Percentiles rank a stretch among this genome's conserved stretches.
Conservation (phyloP, 2,113 vertebrate species). For the Leucoraja erinaceus region DNA sequence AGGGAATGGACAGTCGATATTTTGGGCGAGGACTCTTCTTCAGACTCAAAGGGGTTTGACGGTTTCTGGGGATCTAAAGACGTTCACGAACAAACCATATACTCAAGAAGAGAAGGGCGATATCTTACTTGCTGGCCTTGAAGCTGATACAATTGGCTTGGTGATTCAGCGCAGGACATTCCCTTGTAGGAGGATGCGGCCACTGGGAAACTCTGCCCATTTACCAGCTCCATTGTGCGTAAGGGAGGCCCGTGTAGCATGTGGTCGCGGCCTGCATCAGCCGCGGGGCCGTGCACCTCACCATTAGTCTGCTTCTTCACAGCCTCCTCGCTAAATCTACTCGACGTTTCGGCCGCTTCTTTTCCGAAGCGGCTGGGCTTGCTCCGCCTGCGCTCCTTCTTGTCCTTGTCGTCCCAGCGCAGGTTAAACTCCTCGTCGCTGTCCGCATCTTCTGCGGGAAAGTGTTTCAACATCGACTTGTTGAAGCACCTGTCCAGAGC, state of each 20-base stretch:
- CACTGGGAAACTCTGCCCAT: constrained; percentile 5
- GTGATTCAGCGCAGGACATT: constrained; percentile 12
- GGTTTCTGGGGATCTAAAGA: background rate
- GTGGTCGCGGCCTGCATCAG: background rate
- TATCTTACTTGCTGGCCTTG: constrained; percentile 32
- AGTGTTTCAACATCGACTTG: constrained; percentile 87
- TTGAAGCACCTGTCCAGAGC: constrained; percentile 89
- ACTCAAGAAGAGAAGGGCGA: background rate
- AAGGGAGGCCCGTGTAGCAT: background rate
- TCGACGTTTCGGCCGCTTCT: background rate
- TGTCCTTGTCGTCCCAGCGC: constrained; percentile 70
- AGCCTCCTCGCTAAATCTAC: background rate
- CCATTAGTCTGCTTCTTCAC: constrained; percentile 25
- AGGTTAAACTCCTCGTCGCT: constrained; percentile 93
- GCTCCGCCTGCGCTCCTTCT: constrained; percentile 72
- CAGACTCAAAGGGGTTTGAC: too few species aligned
- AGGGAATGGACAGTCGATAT: too few species aligned
- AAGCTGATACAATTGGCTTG: constrained; percentile 14
- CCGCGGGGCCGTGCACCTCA: constrained; percentile 46
- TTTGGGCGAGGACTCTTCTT: too few species aligned
- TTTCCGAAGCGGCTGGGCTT: constrained; percentile 49
- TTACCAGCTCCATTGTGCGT: background rate
- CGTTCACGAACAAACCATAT: background rate
- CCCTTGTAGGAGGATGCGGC: background rate
- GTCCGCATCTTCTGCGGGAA: constrained; percentile 88